Evolutionary conservation across 2,888 invertebrate genomes (phyloP), one percentile per base, ranked within the genome.

Genomic region (Thysanoteuthis rhombus): DNA sequence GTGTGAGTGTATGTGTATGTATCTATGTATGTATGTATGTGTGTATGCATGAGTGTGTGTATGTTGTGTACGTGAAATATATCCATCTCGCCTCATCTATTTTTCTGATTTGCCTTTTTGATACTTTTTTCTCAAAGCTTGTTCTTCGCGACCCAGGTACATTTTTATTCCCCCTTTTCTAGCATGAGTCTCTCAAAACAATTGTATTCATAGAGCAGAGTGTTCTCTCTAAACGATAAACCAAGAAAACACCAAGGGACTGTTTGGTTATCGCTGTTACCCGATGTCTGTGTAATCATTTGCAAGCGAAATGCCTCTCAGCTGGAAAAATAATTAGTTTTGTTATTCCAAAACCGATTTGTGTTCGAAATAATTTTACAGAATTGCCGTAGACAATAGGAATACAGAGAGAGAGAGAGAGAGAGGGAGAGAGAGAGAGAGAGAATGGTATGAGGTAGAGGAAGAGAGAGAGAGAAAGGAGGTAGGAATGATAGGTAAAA

Each of bases 331-430:
- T 75, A 75, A 75, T 75, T 75, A 75, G 75, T 75, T 75, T 75
- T 75, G 75, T 75, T 75, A 75, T 75, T 75, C 75, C 75, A 75
- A 75, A 75, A 75, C 75, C 75, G 75, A 75, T 75, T 75, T 75
- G n/a, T 75, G n/a, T 75, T 75, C n/a, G 75, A 75, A 75, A 75
- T 75, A 75, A 75, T n/a, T 75, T 75, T 36, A n/a, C 75, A n/a
- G n/a, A 75, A 75, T 75, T 75, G 75, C 75, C n/a, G n/a, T 10
- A 75, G 75, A 75, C 75, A 75, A 75, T 1, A n/a, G 22, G 16
- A 75, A 16, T n/a, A 36, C 8, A n/a, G 10, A 75, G 16, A n/a
- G n/a, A 1, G 10, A 75, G 4, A 75, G 36, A 75, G 75, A 10
- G 12, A 75, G 0, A 58, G 2, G 28, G 58, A 58, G n/a, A 16